Percentiles rank a stretch among this genome's conserved stretches.
Evolutionary conservation across 2,797 vertebrate species (phyloP).

Genomic region (Microcaecilia unicolor): DNA sequence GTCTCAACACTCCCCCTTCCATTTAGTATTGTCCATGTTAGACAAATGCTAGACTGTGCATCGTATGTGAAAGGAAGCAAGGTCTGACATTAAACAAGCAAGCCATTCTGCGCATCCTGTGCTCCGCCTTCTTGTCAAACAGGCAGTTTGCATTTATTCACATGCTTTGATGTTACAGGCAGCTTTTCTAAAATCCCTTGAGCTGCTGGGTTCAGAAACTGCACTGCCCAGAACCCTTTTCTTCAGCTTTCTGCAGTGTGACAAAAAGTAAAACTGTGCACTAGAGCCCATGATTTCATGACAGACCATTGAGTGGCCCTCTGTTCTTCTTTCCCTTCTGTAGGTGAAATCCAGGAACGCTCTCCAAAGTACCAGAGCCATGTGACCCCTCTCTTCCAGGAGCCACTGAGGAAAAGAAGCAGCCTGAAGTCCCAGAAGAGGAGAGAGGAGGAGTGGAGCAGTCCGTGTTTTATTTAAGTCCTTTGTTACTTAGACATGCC

Average conservation of each 20-base stretch:
- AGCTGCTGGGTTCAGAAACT: fast-evolving
- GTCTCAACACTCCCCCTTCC: too few relatives aligned
- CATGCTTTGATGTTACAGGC: too few relatives aligned
- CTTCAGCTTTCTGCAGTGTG: fast-evolving
- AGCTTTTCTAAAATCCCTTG: too few relatives aligned
- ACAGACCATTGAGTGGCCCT: fast-evolving
- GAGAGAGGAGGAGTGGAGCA: conserved; percentile 25
- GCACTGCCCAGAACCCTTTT: not conserved
- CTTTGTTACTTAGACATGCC: conserved; percentile 1
- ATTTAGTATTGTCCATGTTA: too few relatives aligned
- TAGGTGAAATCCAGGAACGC: conserved; percentile 60
- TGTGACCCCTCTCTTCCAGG: conserved; percentile 39
- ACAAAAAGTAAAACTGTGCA: not conserved
- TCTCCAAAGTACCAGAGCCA: conserved; percentile 33
- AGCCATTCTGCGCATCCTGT: too few relatives aligned
- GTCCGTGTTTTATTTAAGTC: conserved; percentile 26
- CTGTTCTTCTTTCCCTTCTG: not conserved
- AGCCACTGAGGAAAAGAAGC: conserved; percentile 20
- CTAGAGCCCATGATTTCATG: not conserved
- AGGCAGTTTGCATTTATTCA: too few relatives aligned
- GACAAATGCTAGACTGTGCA: too few relatives aligned
- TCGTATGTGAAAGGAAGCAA: too few relatives aligned
- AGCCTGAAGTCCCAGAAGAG: conserved; percentile 21
- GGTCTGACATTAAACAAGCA: too few relatives aligned
- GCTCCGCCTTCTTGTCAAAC: too few relatives aligned